These are phyloP conservation scores for Vanacampus margaritifer DNA, from an alignment of 2,113 vertebrate genomes.

Conservation along the genomic window DNA sequence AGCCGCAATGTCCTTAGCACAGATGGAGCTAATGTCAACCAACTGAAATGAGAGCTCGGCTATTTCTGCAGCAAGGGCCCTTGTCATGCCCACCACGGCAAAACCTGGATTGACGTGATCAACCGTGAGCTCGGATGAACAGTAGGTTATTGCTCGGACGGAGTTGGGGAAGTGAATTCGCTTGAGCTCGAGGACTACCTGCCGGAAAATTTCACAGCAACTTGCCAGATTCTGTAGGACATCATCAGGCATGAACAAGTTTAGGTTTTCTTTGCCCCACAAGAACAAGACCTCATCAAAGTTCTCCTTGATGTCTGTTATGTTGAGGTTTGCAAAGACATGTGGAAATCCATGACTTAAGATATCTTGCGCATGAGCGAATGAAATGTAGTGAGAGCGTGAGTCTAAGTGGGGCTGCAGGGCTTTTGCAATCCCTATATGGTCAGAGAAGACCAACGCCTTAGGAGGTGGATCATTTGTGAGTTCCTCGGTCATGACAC, in stretches of 20 bases:
- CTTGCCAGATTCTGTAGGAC: constrained; percentile 64
- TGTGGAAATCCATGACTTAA: constrained; percentile 30
- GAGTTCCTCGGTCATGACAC: constrained; percentile 34
- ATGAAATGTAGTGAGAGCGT: constrained; percentile 64
- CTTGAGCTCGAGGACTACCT: constrained; percentile 72
- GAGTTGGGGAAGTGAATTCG: constrained; percentile 49
- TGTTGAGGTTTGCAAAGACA: constrained; percentile 48
- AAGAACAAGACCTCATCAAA: constrained; percentile 80
- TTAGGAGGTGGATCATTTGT: constrained; percentile 38
- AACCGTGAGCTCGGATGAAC: constrained; percentile 70
- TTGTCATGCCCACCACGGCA: constrained; percentile 77
- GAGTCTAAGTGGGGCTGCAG: constrained; percentile 70
- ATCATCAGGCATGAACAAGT: constrained; percentile 43
- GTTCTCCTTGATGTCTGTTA: constrained; percentile 48
- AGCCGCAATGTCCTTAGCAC: constrained; percentile 65
- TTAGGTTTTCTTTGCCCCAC: constrained; percentile 77
- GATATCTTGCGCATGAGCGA: constrained; percentile 56
- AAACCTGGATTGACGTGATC: constrained; percentile 77
- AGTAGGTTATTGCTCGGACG: constrained; percentile 76
- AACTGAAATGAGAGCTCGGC: constrained; percentile 77
- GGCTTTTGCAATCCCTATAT: constrained; percentile 68
- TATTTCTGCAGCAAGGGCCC: constrained; percentile 74
- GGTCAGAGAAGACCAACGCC: constrained; percentile 78
- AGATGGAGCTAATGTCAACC: constrained; percentile 72
- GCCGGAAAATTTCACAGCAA: constrained; percentile 78